Conservation (phyloP, 2,113 vertebrate genomes). For the Oryzias curvinotus region DNA sequence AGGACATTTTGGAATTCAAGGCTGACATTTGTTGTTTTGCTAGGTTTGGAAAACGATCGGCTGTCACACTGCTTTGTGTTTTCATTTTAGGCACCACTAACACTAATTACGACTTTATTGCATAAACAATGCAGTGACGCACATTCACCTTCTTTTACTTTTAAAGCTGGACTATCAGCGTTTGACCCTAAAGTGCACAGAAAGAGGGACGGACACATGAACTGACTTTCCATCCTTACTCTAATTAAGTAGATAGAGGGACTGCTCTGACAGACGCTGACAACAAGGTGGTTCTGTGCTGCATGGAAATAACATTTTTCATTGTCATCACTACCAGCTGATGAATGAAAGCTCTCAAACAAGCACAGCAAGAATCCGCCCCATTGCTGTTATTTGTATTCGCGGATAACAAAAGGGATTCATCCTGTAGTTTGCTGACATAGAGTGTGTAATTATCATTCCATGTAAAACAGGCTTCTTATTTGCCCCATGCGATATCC, state of each 20-base stretch:
- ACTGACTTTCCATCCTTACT: constrained; percentile 30
- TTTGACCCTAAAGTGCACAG: not conserved
- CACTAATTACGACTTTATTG: too few species aligned
- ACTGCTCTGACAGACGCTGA: constrained; percentile 36
- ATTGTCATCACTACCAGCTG: constrained; percentile 32
- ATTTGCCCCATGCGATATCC: constrained; percentile 57
- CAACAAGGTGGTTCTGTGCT: constrained; percentile 42
- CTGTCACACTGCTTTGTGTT: too few species aligned
- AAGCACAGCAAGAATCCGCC: constrained; percentile 31
- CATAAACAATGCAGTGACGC: too few species aligned
- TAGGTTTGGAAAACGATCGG: too few species aligned
- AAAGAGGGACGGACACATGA: constrained; percentile 21
- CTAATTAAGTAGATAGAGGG: constrained; percentile 51
- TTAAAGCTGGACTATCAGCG: too few species aligned
- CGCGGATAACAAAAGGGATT: constrained; percentile 51
- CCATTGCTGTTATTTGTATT: constrained; percentile 56
- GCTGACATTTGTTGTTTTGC: too few species aligned
- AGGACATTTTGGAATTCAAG: too few species aligned
- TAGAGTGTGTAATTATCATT: constrained; percentile 70
- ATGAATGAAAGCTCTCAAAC: constrained; percentile 31
- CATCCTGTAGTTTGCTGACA: constrained; percentile 62
- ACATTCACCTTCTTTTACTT: too few species aligned
- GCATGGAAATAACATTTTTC: constrained; percentile 37
- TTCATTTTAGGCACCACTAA: too few species aligned
- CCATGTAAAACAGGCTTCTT: constrained; percentile 68